Evolutionary conservation across 2,797 vertebrate genomes (phyloP).

Genomic region (Oryzias dopingdopingensis): DNA sequence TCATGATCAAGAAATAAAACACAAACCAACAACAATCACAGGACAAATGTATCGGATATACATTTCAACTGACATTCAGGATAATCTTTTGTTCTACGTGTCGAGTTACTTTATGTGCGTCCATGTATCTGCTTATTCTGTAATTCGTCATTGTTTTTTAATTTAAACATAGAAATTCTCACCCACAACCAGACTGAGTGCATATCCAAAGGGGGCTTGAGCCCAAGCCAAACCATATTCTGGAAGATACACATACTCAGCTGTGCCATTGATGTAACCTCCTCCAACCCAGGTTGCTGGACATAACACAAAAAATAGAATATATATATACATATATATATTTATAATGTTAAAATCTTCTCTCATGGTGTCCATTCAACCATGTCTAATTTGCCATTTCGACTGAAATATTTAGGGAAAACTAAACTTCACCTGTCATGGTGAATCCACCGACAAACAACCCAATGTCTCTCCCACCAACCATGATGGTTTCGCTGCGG

Average conservation of each 20-base stretch:
- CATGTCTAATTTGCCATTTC: too few species aligned
- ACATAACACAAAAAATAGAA: conserved; percentile 33
- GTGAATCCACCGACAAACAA: conserved; percentile 96
- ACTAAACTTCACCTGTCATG: conserved; percentile 87
- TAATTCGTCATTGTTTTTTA: too few species aligned
- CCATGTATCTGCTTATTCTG: too few species aligned
- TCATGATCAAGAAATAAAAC: not conserved
- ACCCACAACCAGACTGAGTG: conserved; percentile 93
- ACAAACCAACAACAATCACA: not conserved
- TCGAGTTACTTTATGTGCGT: too few species aligned
- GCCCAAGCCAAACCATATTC: conserved; percentile 92
- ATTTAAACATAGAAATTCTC: conserved; percentile 28
- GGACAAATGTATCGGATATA: too few species aligned
- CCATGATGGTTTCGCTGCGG: conserved; percentile 95
- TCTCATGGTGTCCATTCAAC: not conserved
- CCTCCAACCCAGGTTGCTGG: conserved; percentile 98
- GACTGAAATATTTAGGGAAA: not conserved
- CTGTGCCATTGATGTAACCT: conserved; percentile 97
- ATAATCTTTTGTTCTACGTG: too few species aligned
- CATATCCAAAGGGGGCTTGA: conserved; percentile 96
- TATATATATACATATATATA: not conserved
- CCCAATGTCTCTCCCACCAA: conserved; percentile 95
- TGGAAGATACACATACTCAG: conserved; percentile 93
- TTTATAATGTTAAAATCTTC: not conserved
- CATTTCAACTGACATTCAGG: too few species aligned